Evolutionary conservation across 1,140 invertebrate genomes (phyloP).

Genomic region (Phenacoccus solenopsis): DNA sequence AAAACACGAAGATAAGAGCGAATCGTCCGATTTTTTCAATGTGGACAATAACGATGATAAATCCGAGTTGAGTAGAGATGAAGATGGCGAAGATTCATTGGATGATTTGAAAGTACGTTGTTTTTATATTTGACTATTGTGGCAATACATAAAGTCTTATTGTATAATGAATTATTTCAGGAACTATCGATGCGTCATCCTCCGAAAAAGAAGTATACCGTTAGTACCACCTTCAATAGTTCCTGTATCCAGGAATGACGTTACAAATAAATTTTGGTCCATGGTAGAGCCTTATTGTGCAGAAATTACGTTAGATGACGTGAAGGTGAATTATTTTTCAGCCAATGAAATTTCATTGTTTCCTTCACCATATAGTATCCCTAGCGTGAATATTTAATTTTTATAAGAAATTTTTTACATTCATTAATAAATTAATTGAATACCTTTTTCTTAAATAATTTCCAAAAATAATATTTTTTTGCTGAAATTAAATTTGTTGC

Average conservation of each 20-base stretch:
- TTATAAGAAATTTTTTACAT: too few species aligned
- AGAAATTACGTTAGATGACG: constrained; percentile 73
- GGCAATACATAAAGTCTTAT: background rate
- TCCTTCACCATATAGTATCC: too few species aligned
- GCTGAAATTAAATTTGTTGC: constrained; percentile 5
- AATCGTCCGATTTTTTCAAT: background rate
- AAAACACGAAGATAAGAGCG: background rate
- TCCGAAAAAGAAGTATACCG: constrained; percentile 33
- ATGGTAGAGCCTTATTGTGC: constrained; percentile 86
- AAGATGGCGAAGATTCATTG: background rate
- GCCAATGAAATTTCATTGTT: background rate
- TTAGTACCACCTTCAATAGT: constrained; percentile 51
- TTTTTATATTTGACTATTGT: background rate
- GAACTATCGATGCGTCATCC: background rate
- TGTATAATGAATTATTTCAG: background rate
- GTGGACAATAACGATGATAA: background rate
- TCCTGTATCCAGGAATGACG: constrained; percentile 71
- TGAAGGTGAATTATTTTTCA: constrained; percentile 41
- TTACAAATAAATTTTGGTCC: constrained; percentile 88
- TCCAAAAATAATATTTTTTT: too few species aligned
- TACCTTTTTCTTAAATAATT: too few species aligned
- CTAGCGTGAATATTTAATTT: too few species aligned
- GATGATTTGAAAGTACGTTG: background rate
- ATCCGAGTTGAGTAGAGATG: background rate
- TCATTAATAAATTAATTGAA: too few species aligned